phyloP scores from a whole-genome alignment of 2,888 invertebrate species.

The Spisula subtruncata region DNA sequence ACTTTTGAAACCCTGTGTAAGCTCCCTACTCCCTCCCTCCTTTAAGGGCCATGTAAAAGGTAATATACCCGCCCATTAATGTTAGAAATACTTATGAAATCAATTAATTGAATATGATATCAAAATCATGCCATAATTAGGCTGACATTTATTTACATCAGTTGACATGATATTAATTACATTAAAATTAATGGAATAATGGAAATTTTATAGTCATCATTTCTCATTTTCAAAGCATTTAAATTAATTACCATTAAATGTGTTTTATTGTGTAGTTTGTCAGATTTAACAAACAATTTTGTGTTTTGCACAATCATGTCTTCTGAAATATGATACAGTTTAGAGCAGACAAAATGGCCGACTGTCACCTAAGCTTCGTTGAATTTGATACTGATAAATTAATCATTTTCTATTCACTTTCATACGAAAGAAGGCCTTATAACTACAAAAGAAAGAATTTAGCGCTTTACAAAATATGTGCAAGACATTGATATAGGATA shows the following conservation, averaged over 20 bases:
- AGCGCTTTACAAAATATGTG: no score
- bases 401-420: no score
- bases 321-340: not conserved
- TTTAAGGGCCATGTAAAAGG: no score
- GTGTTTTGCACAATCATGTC: not conserved
- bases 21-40: no score
- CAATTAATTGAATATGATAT: no score
- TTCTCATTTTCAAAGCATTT: not conserved
- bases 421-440: no score
- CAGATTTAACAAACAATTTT: not conserved
- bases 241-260: conserved; percentile 9
- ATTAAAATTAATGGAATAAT: not conserved
- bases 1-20: no score
- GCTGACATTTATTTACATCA: not conserved
- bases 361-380: not conserved
- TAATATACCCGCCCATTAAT: no score
- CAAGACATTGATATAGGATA: no score
- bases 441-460: no score
- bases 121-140: no score
- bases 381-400: not conserved
- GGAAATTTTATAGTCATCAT: not conserved
- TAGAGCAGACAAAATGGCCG: not conserved
- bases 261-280: not conserved
- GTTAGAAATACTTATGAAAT: no score
- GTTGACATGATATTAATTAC: not conserved